Evolutionary conservation across 2,888 invertebrate genomes (phyloP).

Genomic region (Cotesia congregata): DNA sequence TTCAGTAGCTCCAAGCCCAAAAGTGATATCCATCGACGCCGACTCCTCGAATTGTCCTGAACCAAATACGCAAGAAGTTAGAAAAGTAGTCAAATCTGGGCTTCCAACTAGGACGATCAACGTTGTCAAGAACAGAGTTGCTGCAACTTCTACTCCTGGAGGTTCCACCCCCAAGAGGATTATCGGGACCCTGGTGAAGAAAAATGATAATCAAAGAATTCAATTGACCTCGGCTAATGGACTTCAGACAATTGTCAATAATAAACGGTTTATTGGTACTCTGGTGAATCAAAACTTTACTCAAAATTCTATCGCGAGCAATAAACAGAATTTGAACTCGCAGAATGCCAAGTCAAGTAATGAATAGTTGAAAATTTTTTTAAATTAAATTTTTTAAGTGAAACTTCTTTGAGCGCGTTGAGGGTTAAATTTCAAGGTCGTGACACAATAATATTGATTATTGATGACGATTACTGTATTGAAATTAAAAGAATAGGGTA

Average conservation of each 20-base stretch:
- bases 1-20: background rate
- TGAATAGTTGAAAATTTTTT: too few relatives aligned
- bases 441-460: too few relatives aligned
- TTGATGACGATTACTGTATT: too few relatives aligned
- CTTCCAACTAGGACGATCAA: too few relatives aligned
- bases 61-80: background rate
- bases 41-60: background rate
- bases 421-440: too few relatives aligned
- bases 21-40: background rate
- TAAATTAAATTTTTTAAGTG: too few relatives aligned
- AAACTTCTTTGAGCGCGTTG: too few relatives aligned
- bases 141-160: background rate
- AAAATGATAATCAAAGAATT: background rate
- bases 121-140: too few relatives aligned
- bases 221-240: background rate
- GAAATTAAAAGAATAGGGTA: too few relatives aligned
- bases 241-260: background rate
- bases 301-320: background rate
- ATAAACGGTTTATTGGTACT: background rate
- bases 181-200: background rate
- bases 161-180: background rate
- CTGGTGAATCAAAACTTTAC: background rate
- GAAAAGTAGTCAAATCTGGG: background rate
- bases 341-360: too few relatives aligned
- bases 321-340: too few relatives aligned